These are phyloP conservation scores for Pipistrellus pygmaeus DNA, from an alignment of 2,797 vertebrate species.

Conservation along the genomic window DNA sequence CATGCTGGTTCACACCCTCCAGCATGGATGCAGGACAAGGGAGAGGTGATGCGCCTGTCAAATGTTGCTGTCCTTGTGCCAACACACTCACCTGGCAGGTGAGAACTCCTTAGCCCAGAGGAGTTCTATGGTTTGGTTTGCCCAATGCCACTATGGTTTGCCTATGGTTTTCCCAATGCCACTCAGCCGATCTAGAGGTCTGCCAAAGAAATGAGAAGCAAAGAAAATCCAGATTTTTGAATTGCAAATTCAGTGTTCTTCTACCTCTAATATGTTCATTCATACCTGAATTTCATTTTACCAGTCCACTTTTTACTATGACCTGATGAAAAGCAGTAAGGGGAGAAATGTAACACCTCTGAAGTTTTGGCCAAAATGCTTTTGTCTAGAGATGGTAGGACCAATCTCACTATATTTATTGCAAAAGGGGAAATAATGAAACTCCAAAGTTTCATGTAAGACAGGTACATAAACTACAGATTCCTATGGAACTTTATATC, in stretches of 20 bases:
- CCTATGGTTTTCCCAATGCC: background rate
- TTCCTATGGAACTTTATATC: background rate
- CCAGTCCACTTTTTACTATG: background rate
- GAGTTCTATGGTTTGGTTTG: too few species aligned
- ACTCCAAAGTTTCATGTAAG: background rate
- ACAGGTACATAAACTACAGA: background rate
- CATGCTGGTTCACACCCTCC: too few species aligned
- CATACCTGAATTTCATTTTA: background rate
- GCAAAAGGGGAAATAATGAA: constrained; percentile 27
- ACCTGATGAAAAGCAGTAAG: background rate
- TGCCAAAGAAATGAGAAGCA: constrained; percentile 6
- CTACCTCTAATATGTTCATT: background rate
- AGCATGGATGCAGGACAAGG: background rate
- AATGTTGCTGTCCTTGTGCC: background rate
- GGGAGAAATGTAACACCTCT: background rate
- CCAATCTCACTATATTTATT: background rate
- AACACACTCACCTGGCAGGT: background rate
- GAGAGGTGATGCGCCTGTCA: background rate
- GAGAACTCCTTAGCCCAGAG: background rate
- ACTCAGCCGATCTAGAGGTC: background rate
- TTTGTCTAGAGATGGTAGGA: background rate
- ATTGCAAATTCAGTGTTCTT: background rate
- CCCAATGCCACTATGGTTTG: too few species aligned
- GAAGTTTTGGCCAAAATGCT: background rate
- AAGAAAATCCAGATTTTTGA: background rate